phyloP scores from a whole-genome alignment of 1,140 invertebrate genomes.

The Trichoplusia ni region DNA sequence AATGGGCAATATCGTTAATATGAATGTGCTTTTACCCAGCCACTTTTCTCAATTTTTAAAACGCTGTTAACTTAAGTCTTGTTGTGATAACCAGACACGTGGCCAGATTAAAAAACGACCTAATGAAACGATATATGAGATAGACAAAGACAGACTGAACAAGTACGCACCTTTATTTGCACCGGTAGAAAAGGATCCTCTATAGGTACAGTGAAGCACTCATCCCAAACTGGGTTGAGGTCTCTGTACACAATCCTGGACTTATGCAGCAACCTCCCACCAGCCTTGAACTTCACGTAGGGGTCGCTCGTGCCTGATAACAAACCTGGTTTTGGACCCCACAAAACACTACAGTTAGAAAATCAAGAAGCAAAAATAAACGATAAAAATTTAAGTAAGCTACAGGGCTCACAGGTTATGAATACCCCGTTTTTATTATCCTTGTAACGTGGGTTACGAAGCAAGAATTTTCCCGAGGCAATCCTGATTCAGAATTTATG shows the following conservation, averaged over 20 bases:
- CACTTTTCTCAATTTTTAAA: no score
- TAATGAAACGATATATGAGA: no score
- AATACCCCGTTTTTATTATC: neutral
- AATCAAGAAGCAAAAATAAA: conserved; percentile 71
- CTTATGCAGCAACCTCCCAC: conserved; percentile 94
- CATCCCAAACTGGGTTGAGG: conserved; percentile 97
- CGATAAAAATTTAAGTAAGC: conserved; percentile 51
- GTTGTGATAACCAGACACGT: no score
- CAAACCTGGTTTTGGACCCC: conserved; percentile 77
- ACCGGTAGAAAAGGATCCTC: conserved; percentile 96
- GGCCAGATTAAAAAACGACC: no score
- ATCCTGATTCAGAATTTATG: neutral
- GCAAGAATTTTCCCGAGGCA: neutral
- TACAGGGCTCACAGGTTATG: neutral
- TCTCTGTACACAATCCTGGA: conserved; percentile 95
- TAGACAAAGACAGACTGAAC: neutral
- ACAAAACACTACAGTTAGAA: conserved; percentile 68
- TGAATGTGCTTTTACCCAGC: no score
- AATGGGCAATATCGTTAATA: no score
- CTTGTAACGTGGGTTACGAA: no score
- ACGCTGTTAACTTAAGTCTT: no score
- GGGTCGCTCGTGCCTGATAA: conserved; percentile 96
- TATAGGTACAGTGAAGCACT: conserved; percentile 96
- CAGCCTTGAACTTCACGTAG: conserved; percentile 98
- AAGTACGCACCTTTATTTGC: conserved; percentile 88